Evolutionary conservation across 2,888 invertebrate genomes (phyloP), one percentile per base, ranked within the genome.

Genomic region (Oligia fasciuncula): DNA sequence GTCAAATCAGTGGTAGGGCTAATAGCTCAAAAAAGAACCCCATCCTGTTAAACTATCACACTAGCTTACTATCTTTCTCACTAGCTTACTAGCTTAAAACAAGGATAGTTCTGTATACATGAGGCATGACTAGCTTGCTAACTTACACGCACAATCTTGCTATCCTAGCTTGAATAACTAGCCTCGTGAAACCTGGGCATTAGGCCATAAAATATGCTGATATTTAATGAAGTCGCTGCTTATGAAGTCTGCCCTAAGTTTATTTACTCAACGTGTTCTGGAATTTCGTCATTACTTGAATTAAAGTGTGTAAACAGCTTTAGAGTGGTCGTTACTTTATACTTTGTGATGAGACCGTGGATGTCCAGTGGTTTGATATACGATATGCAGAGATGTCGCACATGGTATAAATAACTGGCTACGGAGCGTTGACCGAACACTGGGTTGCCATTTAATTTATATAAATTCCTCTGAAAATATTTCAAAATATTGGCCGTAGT

Each of bases 281-380:
- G 43, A 77, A 80, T 84, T 77, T 54, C 51, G 66, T 79, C 77
- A 81, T 83, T 80, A 80, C 23, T 84, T 76, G 43, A 88, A 89
- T 91, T 90, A 89, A 77, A 79, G 86, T 89, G 86, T 86, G 85
- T 86, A 89, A 90, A 90, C 89, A 89, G 86, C 89, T 91, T 91
- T 87, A 90, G 87, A 90, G 88, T 86, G 88, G 88, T 84, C 85
- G 88, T 91, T 90, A 92, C 88, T 89, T 91, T 92, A 92, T 89
- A 92, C 90, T 91, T 90, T 89, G 88, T 88, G 91, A 91, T 91
- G 93, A 93, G 91, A 91, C 90, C 89, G 87, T 85, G 85, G 89
- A 91, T 92, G 92, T 93, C 92, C 92, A 91, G 89, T 80, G 89
- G 89, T 91, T 91, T 93, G 94, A 94, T 93, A 93, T 93, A 93